phyloP scores from a whole-genome alignment of 2,797 vertebrate genomes.

The Ptychobarbus kaznakovi region DNA sequence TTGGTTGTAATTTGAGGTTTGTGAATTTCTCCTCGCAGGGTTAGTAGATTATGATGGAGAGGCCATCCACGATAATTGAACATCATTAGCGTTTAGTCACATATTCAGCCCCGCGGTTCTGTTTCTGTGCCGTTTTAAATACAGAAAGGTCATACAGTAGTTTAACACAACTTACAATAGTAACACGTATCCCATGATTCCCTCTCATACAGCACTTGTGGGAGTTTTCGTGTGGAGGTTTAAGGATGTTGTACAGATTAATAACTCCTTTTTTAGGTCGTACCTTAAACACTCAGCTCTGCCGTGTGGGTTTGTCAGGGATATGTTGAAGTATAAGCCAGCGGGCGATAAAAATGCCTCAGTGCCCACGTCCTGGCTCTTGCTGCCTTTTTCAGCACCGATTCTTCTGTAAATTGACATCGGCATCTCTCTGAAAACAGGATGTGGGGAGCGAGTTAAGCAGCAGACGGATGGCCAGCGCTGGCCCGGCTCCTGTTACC shows the following conservation, averaged over 20 bases:
- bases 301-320: constrained; percentile 54
- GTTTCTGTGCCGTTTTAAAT: not conserved
- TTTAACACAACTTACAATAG: constrained; percentile 16
- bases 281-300: constrained; percentile 32
- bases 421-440: constrained; percentile 64
- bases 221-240: constrained; percentile 31
- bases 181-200: constrained; percentile 7
- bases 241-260: constrained; percentile 42
- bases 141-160: constrained; percentile 17
- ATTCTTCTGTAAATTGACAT: constrained; percentile 59
- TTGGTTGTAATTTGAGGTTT: constrained; percentile 26
- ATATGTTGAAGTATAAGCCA: constrained; percentile 52
- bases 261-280: not conserved
- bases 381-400: constrained; percentile 37
- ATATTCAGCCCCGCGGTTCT: not conserved
- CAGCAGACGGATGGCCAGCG: constrained; percentile 54
- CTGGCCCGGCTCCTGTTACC: constrained; percentile 32
- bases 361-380: constrained; percentile 57
- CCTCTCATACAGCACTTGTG: not conserved
- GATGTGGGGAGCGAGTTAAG: constrained; percentile 59
- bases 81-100: constrained; percentile 33
- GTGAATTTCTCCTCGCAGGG: constrained; percentile 18
- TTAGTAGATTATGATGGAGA: constrained; percentile 6
- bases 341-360: constrained; percentile 59
- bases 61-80: constrained; percentile 17